phyloP scores from a whole-genome alignment of 2,888 invertebrate species.

The Acleris cristana region DNA sequence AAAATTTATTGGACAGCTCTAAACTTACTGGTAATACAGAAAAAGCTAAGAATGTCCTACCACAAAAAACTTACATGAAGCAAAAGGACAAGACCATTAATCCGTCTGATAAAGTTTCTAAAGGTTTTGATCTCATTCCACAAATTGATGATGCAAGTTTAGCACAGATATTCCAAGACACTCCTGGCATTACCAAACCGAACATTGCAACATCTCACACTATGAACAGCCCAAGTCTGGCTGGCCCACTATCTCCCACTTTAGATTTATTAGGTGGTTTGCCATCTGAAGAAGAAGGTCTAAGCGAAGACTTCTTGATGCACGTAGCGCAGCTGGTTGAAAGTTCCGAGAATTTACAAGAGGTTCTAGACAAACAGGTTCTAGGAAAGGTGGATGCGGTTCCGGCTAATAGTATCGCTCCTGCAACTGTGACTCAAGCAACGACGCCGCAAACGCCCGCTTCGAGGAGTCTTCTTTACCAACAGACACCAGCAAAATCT shows the following conservation, averaged over 20 bases:
- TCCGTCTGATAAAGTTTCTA: constrained; percentile 58
- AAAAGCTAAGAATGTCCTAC: constrained; percentile 48
- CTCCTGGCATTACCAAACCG: constrained; percentile 58
- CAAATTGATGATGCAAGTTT: constrained; percentile 78
- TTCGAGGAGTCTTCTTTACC: constrained; percentile 49
- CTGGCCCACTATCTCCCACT: constrained; percentile 84
- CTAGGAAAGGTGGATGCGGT: constrained; percentile 75
- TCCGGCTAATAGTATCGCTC: constrained; percentile 53
- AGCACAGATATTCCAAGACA: constrained; percentile 78
- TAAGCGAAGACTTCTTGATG: constrained; percentile 88
- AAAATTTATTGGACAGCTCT: constrained; percentile 42
- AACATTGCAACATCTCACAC: constrained; percentile 60
- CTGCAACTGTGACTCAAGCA: constrained; percentile 51
- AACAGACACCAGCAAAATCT: constrained; percentile 59
- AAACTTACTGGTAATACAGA: constrained; percentile 47
- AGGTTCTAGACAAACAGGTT: constrained; percentile 88
- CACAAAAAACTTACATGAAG: constrained; percentile 59
- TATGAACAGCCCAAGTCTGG: constrained; percentile 78
- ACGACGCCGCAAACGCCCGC: constrained; percentile 41
- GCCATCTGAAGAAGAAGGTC: constrained; percentile 86
- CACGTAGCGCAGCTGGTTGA: constrained; percentile 90
- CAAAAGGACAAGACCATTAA: constrained; percentile 54
- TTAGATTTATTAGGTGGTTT: constrained; percentile 83
- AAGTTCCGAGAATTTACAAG: constrained; percentile 87
- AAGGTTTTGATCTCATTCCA: constrained; percentile 72